These are phyloP conservation scores for Poeciliopsis turrubarensis DNA, from an alignment of 2,113 vertebrate genomes.

Conservation along the genomic window DNA sequence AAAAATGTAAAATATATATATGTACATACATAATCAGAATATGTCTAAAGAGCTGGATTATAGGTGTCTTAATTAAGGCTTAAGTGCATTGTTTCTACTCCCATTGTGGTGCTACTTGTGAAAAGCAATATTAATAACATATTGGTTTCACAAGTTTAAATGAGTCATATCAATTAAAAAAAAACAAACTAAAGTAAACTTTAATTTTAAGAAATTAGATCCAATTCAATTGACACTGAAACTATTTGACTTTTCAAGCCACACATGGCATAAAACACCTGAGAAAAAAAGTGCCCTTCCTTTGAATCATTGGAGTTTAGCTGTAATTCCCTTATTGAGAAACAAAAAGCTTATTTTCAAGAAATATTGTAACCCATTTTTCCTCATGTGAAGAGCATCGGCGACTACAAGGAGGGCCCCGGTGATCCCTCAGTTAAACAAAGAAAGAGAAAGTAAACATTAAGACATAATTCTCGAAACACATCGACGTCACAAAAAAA, in stretches of 20 bases:
- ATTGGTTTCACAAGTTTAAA: background rate
- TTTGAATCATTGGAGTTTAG: constrained; percentile 1
- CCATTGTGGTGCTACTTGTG: constrained; percentile 3
- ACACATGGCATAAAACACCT: constrained; percentile 35
- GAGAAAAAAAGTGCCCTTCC: constrained; percentile 44
- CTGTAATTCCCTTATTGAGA: constrained; percentile 7
- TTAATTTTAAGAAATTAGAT: background rate
- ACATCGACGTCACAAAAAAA: background rate
- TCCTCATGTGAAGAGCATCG: background rate
- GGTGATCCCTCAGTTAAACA: background rate
- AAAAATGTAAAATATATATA: background rate
- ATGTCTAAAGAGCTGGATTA: constrained; percentile 1
- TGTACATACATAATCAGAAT: background rate
- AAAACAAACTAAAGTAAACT: background rate
- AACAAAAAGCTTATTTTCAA: constrained; percentile 7
- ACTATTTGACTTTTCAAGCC: constrained; percentile 11
- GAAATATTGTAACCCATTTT: constrained; percentile 1
- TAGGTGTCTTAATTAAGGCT: constrained; percentile 50
- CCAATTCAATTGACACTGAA: background rate
- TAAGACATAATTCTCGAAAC: background rate
- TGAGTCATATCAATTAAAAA: background rate
- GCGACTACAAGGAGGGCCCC: background rate
- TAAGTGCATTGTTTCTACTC: constrained; percentile 17
- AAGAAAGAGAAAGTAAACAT: background rate
- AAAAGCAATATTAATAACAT: background rate